Percentiles rank a stretch among this genome's conserved stretches.
Evolutionary conservation across 2,113 vertebrate genomes (phyloP).

Genomic region (Oreochromis spilurus): DNA sequence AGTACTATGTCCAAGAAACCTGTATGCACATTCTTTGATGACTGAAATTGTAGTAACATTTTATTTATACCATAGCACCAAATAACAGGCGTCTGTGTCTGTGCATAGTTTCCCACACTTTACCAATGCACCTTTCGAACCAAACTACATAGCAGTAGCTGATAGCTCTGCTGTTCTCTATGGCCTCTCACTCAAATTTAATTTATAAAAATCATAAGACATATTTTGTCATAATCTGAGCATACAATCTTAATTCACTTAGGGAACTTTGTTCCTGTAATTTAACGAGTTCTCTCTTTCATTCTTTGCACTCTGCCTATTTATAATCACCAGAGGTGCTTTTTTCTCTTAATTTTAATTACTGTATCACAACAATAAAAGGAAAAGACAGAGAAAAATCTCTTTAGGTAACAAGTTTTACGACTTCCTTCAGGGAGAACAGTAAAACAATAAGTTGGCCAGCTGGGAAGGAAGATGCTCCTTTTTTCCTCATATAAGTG

Average conservation of each 20-base stretch:
- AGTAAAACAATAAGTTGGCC: conserved; percentile 36
- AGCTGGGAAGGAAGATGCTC: conserved; percentile 37
- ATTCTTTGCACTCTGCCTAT: not conserved
- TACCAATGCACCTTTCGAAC: not conserved
- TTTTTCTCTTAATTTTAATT: conserved; percentile 6
- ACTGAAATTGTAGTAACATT: not conserved
- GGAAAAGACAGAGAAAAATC: conserved; percentile 16
- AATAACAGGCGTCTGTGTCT: not conserved
- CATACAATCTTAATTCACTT: not conserved
- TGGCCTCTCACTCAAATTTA: not conserved
- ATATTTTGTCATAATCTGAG: not conserved
- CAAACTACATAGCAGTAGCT: not conserved
- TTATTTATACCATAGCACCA: not conserved
- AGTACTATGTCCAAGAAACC: not conserved
- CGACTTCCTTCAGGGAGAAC: conserved; percentile 26
- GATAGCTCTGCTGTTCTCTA: not conserved
- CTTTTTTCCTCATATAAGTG: conserved; percentile 36
- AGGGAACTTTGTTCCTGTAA: not conserved
- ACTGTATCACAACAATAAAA: conserved; percentile 25
- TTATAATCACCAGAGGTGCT: not conserved
- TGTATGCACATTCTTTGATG: not conserved
- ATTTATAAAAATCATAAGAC: not conserved
- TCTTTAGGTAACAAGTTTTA: conserved; percentile 36
- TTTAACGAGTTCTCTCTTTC: not conserved
- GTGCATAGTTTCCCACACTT: not conserved